Conservation (phyloP, 2,888 invertebrate species). For the Suillia variegata region DNA sequence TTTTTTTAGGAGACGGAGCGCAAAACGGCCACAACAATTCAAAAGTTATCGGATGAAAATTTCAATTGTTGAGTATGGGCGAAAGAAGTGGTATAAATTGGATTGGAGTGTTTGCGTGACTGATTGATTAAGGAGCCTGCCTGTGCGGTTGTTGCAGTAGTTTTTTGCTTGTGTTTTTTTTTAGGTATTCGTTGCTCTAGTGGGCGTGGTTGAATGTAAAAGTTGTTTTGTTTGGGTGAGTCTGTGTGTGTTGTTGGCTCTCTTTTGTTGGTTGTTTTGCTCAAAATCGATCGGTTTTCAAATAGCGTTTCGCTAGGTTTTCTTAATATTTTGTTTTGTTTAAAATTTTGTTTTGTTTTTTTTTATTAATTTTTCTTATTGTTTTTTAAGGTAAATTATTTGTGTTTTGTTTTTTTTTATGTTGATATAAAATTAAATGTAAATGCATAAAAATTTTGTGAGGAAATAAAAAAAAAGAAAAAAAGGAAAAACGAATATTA, state of each 20-base stretch:
- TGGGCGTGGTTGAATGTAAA: slow-evolving; percentile 13
- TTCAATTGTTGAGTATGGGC: too few species aligned
- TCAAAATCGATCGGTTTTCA: neutral
- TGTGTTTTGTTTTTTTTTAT: slow-evolving; percentile 1
- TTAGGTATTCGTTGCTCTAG: slow-evolving; percentile 22
- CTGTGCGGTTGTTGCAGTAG: slow-evolving; percentile 15
- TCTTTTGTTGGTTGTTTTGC: neutral
- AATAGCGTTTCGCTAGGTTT: neutral
- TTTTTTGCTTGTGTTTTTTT: neutral
- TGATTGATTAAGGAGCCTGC: neutral
- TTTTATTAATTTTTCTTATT: slow-evolving; percentile 23
- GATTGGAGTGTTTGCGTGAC: neutral
- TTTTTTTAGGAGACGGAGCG: too few species aligned
- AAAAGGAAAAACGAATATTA: slow-evolving; percentile 37
- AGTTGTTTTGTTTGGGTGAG: slow-evolving; percentile 25
- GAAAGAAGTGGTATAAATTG: neutral
- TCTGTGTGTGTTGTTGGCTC: slow-evolving; percentile 26
- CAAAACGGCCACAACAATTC: too few species aligned
- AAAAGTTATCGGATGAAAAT: too few species aligned
- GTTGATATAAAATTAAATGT: slow-evolving; percentile 21
- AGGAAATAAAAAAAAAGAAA: slow-evolving; percentile 38
- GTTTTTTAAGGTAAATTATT: neutral
- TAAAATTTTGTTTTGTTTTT: slow-evolving; percentile 21
- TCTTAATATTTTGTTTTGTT: slow-evolving; percentile 40
- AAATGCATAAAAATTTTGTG: slow-evolving; percentile 38